phyloP scores from a whole-genome alignment of 2,888 invertebrate species.

The Agonopterix subpropinquella region DNA sequence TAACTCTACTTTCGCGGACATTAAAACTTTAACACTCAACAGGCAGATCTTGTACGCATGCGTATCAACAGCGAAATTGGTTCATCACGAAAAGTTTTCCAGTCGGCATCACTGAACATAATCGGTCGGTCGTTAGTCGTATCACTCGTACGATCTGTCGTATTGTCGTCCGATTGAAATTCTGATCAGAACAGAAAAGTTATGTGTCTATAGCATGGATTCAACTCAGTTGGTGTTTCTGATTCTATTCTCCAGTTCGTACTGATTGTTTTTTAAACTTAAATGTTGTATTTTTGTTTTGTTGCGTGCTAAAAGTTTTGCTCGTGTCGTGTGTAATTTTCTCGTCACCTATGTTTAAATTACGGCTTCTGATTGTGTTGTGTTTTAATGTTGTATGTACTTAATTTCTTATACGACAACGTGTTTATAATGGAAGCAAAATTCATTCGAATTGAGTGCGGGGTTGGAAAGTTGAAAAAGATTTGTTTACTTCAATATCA shows the following conservation, averaged over 20 bases:
- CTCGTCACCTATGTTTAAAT: slow-evolving; percentile 39
- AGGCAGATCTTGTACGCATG: slow-evolving; percentile 33
- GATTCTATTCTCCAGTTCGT: slow-evolving; percentile 57
- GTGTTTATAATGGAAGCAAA: too few species aligned
- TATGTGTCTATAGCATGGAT: slow-evolving; percentile 38
- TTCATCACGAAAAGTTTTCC: slow-evolving; percentile 29
- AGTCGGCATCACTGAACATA: slow-evolving; percentile 26
- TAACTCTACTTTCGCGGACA: not conserved
- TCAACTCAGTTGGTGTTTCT: slow-evolving; percentile 47
- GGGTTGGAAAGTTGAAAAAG: too few species aligned
- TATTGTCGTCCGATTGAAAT: slow-evolving; percentile 2
- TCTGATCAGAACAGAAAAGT: slow-evolving; percentile 4
- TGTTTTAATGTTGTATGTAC: not conserved
- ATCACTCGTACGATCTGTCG: not conserved
- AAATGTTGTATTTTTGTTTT: not conserved
- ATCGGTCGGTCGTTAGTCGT: slow-evolving; percentile 19
- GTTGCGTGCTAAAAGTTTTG: slow-evolving; percentile 44
- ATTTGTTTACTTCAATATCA: too few species aligned
- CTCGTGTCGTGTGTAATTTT: slow-evolving; percentile 41
- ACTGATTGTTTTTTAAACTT: slow-evolving; percentile 29
- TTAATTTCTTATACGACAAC: too few species aligned
- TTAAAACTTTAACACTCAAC: slow-evolving; percentile 20
- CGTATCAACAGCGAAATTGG: slow-evolving; percentile 21
- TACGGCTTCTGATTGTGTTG: slow-evolving; percentile 21
- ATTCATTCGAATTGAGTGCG: too few species aligned